phyloP scores from a whole-genome alignment of 2,888 invertebrate species.

The Torymus aiolomorphi region DNA sequence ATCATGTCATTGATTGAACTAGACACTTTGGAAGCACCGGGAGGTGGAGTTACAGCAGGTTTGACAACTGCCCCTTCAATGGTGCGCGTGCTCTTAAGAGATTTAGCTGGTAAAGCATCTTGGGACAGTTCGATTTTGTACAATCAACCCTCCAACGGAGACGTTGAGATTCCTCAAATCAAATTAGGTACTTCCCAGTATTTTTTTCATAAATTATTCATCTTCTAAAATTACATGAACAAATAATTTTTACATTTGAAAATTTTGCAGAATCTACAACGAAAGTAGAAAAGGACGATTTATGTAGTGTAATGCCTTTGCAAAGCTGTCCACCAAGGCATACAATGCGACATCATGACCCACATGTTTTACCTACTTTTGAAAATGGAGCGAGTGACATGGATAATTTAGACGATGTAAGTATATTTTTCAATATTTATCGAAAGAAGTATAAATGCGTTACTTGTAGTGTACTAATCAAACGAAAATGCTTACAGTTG shows the following conservation, averaged over 20 bases:
- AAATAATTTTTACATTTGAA: neutral
- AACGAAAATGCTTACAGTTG: conserved; percentile 78
- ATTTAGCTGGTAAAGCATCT: conserved; percentile 94
- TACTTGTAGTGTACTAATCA: too few relatives aligned
- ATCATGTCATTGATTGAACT: conserved; percentile 93
- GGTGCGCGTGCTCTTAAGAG: conserved; percentile 90
- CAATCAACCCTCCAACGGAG: conserved; percentile 80
- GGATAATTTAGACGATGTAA: conserved; percentile 94
- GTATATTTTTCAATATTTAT: conserved; percentile 64
- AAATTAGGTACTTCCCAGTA: conserved; percentile 63
- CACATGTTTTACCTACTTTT: conserved; percentile 86
- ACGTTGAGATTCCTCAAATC: conserved; percentile 61
- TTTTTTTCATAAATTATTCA: neutral
- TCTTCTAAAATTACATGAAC: neutral
- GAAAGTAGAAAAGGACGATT: conserved; percentile 65
- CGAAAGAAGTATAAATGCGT: too few relatives aligned
- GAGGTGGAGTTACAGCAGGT: conserved; percentile 82
- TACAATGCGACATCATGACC: conserved; percentile 84
- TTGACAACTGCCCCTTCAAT: conserved; percentile 72
- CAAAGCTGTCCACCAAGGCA: conserved; percentile 80
- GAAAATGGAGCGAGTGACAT: conserved; percentile 90
- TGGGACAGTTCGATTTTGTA: conserved; percentile 97
- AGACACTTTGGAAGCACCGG: conserved; percentile 88
- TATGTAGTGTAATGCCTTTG: conserved; percentile 66
- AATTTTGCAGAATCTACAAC: conserved; percentile 62